Base-by-base conservation (phyloP, 2,888 invertebrate genomes). In the Phorcus lineatus region DNA sequence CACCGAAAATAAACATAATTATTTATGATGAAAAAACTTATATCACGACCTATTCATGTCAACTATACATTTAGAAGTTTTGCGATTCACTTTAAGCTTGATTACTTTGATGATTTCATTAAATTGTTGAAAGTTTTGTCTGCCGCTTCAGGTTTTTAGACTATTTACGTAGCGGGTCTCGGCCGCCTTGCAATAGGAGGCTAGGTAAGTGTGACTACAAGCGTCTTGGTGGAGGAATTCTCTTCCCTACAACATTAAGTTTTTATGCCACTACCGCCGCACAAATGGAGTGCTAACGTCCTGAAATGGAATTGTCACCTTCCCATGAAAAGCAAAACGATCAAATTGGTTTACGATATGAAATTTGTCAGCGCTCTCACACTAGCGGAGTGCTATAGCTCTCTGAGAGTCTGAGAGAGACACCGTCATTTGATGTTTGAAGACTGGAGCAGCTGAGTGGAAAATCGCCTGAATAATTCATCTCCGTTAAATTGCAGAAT, bases 391-490 rank as follows among this genome's bases (percentile, higher is more conserved):
- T 55, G 76, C 55, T 31, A 55, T 54, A 54, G 76, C 55, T 55
- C 19, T 76, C 55, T n/a, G 16, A 16, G 31, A 31, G 54, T 76
- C 54, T 24, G 28, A n/a, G 55, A 53, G 13, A 7, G 19, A 28
- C 54, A 55, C 36, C 16, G 76, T 31, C 55, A 76, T 76, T 74
- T 76, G 76, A 54, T 53, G 76, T 24, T 55, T 55, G 54, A 55
- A n/a, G 17, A 17, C n/a, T 28, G n/a, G 55, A 17, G 31, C 74
- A 57, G 55, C 57, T 54, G 79, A 74, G 74, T 57, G 47, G 79
- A 79, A 74, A 74, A 74, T 74, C 79, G 24, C 24, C 19, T 79
- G 79, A 79, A 79, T 79, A 53, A 79, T 79, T 79, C 79, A 79
- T 79, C 74, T 40, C 31, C 52, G 55, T 74, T 52, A 79, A 79